Conservation (phyloP, 2,113 vertebrate genomes). For the Electrona antarctica region DNA sequence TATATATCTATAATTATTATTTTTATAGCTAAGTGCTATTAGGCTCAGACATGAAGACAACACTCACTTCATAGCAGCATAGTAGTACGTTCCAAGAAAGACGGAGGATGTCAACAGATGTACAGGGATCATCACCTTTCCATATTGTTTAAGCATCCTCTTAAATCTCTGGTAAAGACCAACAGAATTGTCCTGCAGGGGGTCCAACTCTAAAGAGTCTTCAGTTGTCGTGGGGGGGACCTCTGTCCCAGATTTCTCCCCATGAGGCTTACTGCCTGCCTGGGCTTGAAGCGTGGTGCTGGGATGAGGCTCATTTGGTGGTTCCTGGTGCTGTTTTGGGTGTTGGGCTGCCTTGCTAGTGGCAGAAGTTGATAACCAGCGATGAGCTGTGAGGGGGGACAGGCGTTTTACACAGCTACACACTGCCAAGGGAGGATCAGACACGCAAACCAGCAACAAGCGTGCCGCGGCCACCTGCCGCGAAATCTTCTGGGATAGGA, state of each 20-base stretch:
- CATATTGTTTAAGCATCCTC: conserved; percentile 95
- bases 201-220: conserved; percentile 78
- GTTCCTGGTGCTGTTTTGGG: conserved; percentile 38
- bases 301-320: conserved; percentile 9
- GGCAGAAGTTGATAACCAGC: conserved; percentile 52
- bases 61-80: conserved; percentile 95
- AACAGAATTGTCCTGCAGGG: conserved; percentile 92
- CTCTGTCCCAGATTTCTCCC: not conserved
- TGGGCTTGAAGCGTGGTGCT: conserved; percentile 12
- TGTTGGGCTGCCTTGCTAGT: conserved; percentile 46
- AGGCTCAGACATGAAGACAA: too few species aligned
- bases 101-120: conserved; percentile 91
- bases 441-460: conserved; percentile 48
- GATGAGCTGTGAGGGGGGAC: conserved; percentile 22
- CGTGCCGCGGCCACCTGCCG: conserved; percentile 65
- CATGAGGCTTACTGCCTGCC: not conserved
- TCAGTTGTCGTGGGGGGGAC: not conserved
- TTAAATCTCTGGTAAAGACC: conserved; percentile 93
- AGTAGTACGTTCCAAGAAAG: conserved; percentile 97
- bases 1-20: too few species aligned
- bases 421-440: conserved; percentile 40
- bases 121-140: conserved; percentile 96
- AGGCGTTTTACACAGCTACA: conserved; percentile 56
- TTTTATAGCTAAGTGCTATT: too few species aligned
- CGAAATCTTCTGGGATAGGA: conserved; percentile 68